Evolutionary conservation across 1,140 invertebrate species (phyloP).

Genomic region (Cylas formicarius): DNA sequence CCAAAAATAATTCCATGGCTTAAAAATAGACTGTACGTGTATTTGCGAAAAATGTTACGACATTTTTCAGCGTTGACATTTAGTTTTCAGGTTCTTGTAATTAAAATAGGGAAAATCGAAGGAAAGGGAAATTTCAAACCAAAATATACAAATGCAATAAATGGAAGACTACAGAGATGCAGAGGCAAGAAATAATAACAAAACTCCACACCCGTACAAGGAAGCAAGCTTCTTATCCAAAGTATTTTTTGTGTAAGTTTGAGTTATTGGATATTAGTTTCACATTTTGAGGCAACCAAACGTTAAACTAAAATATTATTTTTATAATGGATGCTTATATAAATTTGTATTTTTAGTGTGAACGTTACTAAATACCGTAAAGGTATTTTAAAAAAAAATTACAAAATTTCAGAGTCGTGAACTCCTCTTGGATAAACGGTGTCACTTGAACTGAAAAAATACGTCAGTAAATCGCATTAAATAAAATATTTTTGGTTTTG

Average conservation of each 20-base stretch:
- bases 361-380: not conserved
- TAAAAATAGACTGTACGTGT: too few relatives aligned
- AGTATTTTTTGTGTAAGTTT: conserved; percentile 26
- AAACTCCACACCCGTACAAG: conserved; percentile 15
- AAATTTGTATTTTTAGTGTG: conserved; percentile 1
- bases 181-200: conserved; percentile 7
- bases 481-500: not conserved
- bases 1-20: too few relatives aligned
- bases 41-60: too few relatives aligned
- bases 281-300: not conserved
- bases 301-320: conserved; percentile 1
- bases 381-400: not conserved
- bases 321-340: conserved; percentile 3
- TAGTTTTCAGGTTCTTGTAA: conserved; percentile 5
- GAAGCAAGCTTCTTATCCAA: conserved; percentile 16
- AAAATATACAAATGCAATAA: not conserved
- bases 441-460: not conserved
- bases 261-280: conserved; percentile 2
- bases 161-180: conserved; percentile 17
- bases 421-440: not conserved
- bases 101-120: not conserved
- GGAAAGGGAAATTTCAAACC: too few relatives aligned
- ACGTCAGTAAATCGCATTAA: not conserved
- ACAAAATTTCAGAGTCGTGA: not conserved
- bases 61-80: not conserved